Conservation (phyloP, 2,888 invertebrate species). For the Invenusta paracnida region DNA sequence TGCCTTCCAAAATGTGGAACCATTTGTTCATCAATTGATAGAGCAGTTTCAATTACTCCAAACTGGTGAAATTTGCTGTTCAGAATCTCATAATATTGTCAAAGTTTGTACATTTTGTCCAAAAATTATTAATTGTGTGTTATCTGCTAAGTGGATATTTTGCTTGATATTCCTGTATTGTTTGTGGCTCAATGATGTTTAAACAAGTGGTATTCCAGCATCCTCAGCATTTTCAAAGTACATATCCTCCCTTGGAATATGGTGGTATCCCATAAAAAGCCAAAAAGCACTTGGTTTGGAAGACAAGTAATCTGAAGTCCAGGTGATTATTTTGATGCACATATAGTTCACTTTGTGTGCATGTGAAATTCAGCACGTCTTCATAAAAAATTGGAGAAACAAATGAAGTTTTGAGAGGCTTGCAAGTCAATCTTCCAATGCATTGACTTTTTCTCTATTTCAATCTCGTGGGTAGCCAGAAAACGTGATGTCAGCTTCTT, state of each 20-base stretch:
- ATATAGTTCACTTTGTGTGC: not conserved
- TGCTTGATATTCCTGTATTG: not conserved
- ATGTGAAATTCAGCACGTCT: not conserved
- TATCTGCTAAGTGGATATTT: slow-evolving; percentile 43
- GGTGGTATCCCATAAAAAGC: not conserved
- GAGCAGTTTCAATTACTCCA: slow-evolving; percentile 10
- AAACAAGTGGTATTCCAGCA: not conserved
- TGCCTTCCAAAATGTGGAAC: slow-evolving; percentile 54
- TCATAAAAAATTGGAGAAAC: not conserved
- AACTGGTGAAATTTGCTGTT: slow-evolving; percentile 43
- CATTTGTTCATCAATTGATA: slow-evolving; percentile 53
- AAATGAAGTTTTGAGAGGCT: not conserved
- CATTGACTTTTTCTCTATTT: not conserved
- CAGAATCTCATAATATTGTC: slow-evolving; percentile 38
- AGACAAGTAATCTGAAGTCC: not conserved
- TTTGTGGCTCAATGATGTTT: not conserved
- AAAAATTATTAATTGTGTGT: slow-evolving; percentile 24
- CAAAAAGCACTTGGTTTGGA: not conserved
- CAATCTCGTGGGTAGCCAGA: not conserved
- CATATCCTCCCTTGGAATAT: not conserved
- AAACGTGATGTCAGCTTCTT: not conserved
- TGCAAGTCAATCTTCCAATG: not conserved
- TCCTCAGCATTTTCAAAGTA: not conserved
- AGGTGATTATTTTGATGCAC: not conserved
- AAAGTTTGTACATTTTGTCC: slow-evolving; percentile 45